Evolutionary conservation across 2,888 invertebrate species (phyloP).

Genomic region (Dasysyrphus tricinctus): DNA sequence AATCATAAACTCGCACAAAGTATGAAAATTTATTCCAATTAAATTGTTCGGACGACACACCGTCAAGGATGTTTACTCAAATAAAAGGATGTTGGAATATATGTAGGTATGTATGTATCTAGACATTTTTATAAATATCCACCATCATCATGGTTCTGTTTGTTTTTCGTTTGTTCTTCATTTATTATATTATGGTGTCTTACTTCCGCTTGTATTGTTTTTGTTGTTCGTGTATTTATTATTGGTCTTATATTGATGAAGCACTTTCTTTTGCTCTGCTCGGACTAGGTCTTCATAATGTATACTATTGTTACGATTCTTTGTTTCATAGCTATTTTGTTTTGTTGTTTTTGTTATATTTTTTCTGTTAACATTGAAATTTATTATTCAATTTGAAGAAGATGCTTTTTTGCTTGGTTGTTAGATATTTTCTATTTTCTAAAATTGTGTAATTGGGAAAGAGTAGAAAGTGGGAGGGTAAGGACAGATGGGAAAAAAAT

Average conservation of each 20-base stretch:
- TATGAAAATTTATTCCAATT: conserved; percentile 74
- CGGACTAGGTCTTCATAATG: background rate
- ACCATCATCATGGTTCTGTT: background rate
- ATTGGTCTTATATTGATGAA: conserved; percentile 60
- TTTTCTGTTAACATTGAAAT: conserved; percentile 63
- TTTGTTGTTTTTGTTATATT: conserved; percentile 47
- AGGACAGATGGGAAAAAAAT: background rate
- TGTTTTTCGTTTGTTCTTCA: conserved; percentile 36
- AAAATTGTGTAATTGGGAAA: conserved; percentile 9
- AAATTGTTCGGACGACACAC: conserved; percentile 71
- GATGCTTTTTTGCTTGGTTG: conserved; percentile 28
- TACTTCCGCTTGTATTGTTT: conserved; percentile 73
- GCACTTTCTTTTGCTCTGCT: conserved; percentile 2
- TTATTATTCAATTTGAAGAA: conserved; percentile 62
- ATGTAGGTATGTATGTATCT: too few species aligned
- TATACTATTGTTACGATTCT: background rate
- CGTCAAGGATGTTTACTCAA: conserved; percentile 66
- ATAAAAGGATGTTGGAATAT: conserved; percentile 45
- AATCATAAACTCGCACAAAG: conserved; percentile 44
- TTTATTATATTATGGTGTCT: conserved; percentile 64
- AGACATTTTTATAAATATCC: conserved; percentile 5
- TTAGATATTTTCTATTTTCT: conserved; percentile 23
- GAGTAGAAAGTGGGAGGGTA: background rate
- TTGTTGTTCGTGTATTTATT: conserved; percentile 53
- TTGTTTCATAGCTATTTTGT: conserved; percentile 33